Base-by-base conservation (phyloP, 1,140 invertebrate genomes). In the Drosophila mojavensis region DNA sequence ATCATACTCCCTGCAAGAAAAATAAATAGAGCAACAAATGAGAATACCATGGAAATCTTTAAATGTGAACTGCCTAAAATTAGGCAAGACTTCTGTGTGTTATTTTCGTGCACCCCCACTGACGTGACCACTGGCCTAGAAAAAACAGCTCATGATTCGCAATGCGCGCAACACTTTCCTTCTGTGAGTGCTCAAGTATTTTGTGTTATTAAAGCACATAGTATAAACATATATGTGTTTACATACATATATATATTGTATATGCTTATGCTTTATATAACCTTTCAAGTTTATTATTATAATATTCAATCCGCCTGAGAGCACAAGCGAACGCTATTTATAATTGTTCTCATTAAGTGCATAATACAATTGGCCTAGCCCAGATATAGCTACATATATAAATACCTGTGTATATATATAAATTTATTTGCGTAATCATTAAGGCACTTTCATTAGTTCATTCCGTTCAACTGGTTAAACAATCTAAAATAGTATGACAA, bases 1-100 rank as follows among this genome's bases (percentile, higher is more conserved):
- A 33, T 71, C 33, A 53, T 63, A 53, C 55, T 65, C 60, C 82
- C 86, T 90, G 64, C 7, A 65, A 60, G 5, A 24, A n/a, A 13
- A 48, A 28, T 33, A 9, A 28, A 11, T 45, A 24, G 10, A 54
- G 33, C 51, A 13, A 20, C 48, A 13, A 26, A 13, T 53, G 9
- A 20, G 3, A 33, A 6, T 28, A 15, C 45, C 6, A 26, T 5
- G 30, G 39, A 6, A 7, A 1, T n/a, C 17, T 51, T 53, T 28
- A 66, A 43, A 26, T 33, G 39, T n/a, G 28, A n/a, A 5, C 39
- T 62, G 67, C 68, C 62, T 48, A 68, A 61, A 64, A 43, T 55
- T 72, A 58, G 15, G 55, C 60, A 13, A 9, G 17, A 28, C 10
- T 11, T 33, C 33, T 51, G 36, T 53, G 45, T 60, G 51, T 10